These are phyloP conservation scores for Parus major DNA, from an alignment of 2,113 vertebrate species.

Conservation along the genomic window DNA sequence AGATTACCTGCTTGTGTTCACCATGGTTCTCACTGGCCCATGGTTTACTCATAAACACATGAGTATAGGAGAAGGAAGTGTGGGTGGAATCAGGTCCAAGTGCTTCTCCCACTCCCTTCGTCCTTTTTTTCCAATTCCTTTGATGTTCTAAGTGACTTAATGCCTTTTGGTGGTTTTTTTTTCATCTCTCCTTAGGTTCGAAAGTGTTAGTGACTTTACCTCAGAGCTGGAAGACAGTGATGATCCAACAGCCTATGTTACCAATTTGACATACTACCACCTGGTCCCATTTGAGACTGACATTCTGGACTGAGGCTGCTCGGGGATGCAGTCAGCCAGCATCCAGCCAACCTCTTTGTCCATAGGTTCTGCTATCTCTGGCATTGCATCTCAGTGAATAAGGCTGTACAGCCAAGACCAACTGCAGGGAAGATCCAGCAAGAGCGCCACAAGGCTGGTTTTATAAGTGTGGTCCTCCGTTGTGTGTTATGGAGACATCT, in stretches of 20 bases:
- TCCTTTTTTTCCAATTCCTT: background rate
- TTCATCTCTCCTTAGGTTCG: conserved; percentile 78
- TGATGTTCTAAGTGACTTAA: background rate
- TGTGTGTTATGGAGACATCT: background rate
- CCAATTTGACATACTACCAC: conserved; percentile 97
- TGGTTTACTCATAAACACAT: background rate
- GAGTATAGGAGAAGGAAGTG: background rate
- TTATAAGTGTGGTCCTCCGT: background rate
- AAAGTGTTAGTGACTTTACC: conserved; percentile 84
- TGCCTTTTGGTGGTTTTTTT: background rate
- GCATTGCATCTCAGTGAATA: background rate
- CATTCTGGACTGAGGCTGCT: conserved; percentile 87
- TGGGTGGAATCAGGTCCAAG: background rate
- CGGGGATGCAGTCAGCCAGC: background rate
- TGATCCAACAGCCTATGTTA: conserved; percentile 91
- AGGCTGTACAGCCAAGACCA: background rate
- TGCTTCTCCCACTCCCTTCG: background rate
- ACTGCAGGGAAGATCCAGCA: background rate
- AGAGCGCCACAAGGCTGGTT: background rate
- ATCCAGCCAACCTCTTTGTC: background rate
- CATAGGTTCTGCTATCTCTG: background rate
- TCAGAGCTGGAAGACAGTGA: conserved; percentile 82
- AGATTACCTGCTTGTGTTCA: background rate
- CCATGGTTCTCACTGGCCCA: background rate
- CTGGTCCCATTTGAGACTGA: conserved; percentile 96